These are phyloP conservation scores for Montipora capitata DNA, from an alignment of 92 coral and sea anemone species.

Conservation along the genomic window DNA sequence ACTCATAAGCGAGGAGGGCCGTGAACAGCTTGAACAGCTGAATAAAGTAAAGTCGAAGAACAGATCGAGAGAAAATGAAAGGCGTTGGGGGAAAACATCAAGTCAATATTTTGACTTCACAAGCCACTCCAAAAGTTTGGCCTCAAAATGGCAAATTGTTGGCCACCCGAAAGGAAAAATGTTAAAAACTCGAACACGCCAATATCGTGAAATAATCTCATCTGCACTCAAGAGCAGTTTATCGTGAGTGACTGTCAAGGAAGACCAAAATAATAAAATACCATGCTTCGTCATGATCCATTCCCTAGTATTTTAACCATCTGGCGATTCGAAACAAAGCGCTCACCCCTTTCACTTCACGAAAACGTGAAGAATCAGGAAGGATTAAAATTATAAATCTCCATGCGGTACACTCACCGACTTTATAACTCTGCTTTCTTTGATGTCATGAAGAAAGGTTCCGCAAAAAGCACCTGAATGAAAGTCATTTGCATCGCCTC, in stretches of 20 bases:
- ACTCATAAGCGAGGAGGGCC: no score
- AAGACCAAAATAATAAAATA: background rate
- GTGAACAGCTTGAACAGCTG: background rate
- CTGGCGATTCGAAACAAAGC: background rate
- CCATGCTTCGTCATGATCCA: background rate
- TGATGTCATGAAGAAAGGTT: background rate
- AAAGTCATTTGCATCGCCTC: background rate
- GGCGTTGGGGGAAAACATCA: no score
- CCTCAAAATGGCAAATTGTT: no score
- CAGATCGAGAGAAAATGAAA: background rate
- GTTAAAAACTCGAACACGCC: no score
- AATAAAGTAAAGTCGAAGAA: background rate
- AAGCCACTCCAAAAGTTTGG: no score
- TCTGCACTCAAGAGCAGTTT: background rate
- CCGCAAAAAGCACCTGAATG: constrained; percentile 3
- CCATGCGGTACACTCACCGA: constrained; percentile 13
- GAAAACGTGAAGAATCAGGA: background rate
- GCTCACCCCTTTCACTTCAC: background rate
- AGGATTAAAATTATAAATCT: background rate
- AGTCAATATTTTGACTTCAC: no score
- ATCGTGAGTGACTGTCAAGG: background rate
- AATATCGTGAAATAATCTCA: no score
- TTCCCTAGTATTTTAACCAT: background rate
- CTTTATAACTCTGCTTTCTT: background rate
- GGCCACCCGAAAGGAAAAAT: background rate